Percentiles rank a stretch among this genome's conserved stretches.
Evolutionary conservation across 1,140 invertebrate species (phyloP).

Genomic region (Triops longicaudatus): DNA sequence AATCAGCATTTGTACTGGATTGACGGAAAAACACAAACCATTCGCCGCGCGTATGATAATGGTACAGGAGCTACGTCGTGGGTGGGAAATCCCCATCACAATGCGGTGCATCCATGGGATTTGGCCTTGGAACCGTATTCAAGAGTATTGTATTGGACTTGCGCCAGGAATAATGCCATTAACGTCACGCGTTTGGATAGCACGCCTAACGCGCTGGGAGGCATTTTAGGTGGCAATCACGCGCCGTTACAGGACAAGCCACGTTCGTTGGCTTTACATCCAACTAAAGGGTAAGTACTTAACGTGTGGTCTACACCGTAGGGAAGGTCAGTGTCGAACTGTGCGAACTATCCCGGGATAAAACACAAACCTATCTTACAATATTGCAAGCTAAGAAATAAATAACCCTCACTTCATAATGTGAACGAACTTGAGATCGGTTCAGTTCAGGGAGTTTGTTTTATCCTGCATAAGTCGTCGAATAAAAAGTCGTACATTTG

Average conservation of each 20-base stretch:
- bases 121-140: constrained; percentile 76
- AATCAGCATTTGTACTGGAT: constrained; percentile 72
- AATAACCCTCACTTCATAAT: too few relatives aligned
- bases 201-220: constrained; percentile 53
- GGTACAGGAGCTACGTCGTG: constrained; percentile 53
- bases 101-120: constrained; percentile 55
- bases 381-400: too few relatives aligned
- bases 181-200: constrained; percentile 67
- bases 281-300: constrained; percentile 50
- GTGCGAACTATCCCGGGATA: too few relatives aligned
- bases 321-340: not conserved
- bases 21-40: constrained; percentile 65
- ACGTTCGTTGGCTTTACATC: constrained; percentile 69
- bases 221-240: constrained; percentile 57
- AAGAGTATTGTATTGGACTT: constrained; percentile 78
- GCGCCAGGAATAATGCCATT: constrained; percentile 68
- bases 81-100: constrained; percentile 45
- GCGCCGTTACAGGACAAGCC: constrained; percentile 56
- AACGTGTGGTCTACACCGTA: not conserved
- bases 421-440: too few relatives aligned
- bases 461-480: too few relatives aligned
- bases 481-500: too few relatives aligned
- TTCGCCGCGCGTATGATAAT: constrained; percentile 59
- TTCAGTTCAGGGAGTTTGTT: too few relatives aligned
- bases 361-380: too few relatives aligned